phyloP scores from a whole-genome alignment of 2,797 vertebrate species.

The Echiichthys vipera region DNA sequence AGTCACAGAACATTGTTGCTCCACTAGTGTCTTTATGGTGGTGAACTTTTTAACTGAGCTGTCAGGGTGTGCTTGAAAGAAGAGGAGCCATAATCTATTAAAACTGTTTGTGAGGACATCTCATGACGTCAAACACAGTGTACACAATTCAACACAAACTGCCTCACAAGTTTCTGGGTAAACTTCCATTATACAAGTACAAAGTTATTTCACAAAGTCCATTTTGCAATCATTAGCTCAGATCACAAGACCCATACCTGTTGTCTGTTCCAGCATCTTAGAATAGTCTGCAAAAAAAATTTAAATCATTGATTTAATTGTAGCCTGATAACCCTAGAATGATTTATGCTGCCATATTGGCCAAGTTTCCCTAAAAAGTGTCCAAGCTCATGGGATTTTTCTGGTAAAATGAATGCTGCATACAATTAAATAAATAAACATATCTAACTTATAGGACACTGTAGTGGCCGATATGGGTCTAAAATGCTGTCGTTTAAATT shows the following conservation, averaged over 20 bases:
- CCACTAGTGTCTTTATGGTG: slow-evolving; percentile 18
- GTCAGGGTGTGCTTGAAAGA: background rate
- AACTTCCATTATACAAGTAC: background rate
- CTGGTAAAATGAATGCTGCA: background rate
- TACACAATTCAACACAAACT: background rate
- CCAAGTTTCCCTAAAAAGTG: background rate
- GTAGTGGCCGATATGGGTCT: background rate
- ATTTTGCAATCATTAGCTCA: background rate
- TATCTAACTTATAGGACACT: background rate
- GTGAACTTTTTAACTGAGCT: slow-evolving; percentile 18
- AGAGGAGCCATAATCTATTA: background rate
- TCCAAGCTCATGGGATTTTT: background rate
- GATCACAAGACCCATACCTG: background rate
- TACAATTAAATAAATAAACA: background rate
- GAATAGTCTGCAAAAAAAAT: background rate
- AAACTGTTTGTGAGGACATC: background rate
- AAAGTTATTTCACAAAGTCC: background rate
- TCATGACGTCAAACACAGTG: background rate
- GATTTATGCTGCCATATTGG: background rate
- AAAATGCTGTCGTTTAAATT: too few relatives aligned
- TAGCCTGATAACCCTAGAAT: too few relatives aligned
- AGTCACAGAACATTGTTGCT: slow-evolving; percentile 14
- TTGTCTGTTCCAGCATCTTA: background rate
- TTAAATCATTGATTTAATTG: background rate
- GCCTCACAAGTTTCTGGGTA: background rate